These are phyloP conservation scores for Anoplius nigerrimus DNA, from an alignment of 2,888 invertebrate genomes.

Conservation along the genomic window DNA sequence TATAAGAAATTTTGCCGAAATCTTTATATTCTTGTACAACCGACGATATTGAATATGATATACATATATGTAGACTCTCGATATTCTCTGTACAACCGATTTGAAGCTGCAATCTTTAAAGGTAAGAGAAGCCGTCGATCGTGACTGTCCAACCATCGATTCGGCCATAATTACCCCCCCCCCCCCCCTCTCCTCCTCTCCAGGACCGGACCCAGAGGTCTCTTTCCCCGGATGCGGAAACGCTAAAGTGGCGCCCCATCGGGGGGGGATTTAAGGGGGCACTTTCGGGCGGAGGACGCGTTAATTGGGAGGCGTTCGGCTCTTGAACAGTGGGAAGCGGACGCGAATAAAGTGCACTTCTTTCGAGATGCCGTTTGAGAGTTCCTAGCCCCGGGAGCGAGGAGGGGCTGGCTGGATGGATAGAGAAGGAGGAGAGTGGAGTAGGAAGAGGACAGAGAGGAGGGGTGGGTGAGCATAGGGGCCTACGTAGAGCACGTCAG, in stretches of 20 bases:
- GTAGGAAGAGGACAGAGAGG: too few species aligned
- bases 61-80: too few species aligned
- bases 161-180: too few species aligned
- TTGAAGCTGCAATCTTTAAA: too few species aligned
- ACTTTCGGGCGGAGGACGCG: conserved; percentile 3
- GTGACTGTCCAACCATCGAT: too few species aligned
- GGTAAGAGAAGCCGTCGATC: background rate
- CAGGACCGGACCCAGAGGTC: background rate
- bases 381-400: conserved; percentile 11
- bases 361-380: background rate
- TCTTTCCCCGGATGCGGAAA: conserved; percentile 53
- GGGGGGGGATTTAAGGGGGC: conserved; percentile 5
- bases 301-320: background rate
- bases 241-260: conserved; percentile 12
- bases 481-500: conserved; percentile 20
- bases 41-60: too few species aligned
- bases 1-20: too few species aligned
- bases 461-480: background rate
- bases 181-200: too few species aligned
- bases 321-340: conserved; percentile 18
- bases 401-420: background rate
- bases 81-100: too few species aligned
- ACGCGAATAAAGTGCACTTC: conserved; percentile 1
- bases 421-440: background rate
- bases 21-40: too few species aligned